These are phyloP conservation scores for Apostichopus japonicus DNA, from an alignment of 35 echinoderm and acorn worm species.

Conservation along the genomic window DNA sequence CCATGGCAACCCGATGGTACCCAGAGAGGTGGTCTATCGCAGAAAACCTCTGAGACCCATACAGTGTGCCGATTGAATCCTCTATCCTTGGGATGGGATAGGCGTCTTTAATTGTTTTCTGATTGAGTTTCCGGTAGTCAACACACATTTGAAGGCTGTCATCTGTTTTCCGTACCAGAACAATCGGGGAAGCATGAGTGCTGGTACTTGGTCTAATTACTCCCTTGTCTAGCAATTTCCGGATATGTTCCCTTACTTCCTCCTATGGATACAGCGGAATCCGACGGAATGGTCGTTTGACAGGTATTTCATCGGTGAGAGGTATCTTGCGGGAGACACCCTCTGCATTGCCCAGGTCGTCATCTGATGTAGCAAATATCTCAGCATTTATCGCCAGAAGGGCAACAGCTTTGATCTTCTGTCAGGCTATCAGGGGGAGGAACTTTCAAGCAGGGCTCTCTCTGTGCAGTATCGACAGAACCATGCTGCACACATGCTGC, in stretches of 20 bases:
- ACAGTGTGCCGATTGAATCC: constrained; percentile 24
- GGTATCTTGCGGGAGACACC: neutral
- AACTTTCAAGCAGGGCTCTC: neutral
- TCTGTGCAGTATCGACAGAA: neutral
- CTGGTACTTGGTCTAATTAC: constrained; percentile 44
- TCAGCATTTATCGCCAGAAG: neutral
- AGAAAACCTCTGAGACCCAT: constrained; percentile 47
- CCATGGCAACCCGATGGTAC: constrained; percentile 40
- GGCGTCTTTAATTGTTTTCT: constrained; percentile 38
- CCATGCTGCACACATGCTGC: neutral
- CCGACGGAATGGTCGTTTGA: constrained; percentile 34
- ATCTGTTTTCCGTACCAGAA: constrained; percentile 63
- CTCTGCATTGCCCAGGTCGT: constrained; percentile 9
- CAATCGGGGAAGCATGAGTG: constrained; percentile 63
- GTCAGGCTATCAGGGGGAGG: neutral
- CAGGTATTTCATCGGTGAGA: neutral
- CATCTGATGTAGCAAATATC: neutral
- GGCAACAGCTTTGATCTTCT: neutral
- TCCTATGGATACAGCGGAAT: constrained; percentile 22
- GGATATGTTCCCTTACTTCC: constrained; percentile 41
- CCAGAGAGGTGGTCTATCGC: constrained; percentile 19
- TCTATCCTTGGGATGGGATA: constrained; percentile 71
- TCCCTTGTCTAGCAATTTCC: neutral
- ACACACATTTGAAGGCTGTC: constrained; percentile 55
- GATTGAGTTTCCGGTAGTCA: constrained; percentile 64